Evolutionary conservation across 2,113 vertebrate species (phyloP).

Genomic region (Mormyrus lacerda): DNA sequence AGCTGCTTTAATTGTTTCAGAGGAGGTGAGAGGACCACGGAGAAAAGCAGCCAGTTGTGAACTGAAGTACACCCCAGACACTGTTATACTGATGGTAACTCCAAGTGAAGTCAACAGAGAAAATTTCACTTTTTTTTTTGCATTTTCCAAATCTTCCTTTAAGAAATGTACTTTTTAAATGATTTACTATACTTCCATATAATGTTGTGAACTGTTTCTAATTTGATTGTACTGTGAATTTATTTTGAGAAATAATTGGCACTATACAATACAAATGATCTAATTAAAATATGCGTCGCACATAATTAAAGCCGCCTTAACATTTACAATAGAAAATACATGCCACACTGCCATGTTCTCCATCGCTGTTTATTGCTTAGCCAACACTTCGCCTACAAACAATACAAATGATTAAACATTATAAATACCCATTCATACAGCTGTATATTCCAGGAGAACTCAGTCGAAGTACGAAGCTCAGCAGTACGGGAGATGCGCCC

Average conservation of each 20-base stretch:
- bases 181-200: neutral
- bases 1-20: conserved; percentile 12
- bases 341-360: neutral
- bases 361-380: neutral
- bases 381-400: neutral
- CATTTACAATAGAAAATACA: neutral
- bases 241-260: neutral
- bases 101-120: neutral
- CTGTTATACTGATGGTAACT: neutral
- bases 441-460: neutral
- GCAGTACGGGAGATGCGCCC: neutral
- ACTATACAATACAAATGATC: neutral
- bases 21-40: neutral
- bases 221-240: neutral
- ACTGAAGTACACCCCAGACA: neutral
- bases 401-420: neutral
- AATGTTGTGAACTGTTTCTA: neutral
- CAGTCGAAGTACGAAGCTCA: neutral
- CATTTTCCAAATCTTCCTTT: neutral
- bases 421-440: neutral
- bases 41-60: neutral
- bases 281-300: neutral
- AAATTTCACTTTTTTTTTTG: neutral
- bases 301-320: neutral
- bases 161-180: neutral